Conservation (phyloP, 2,113 vertebrate genomes). For the Todiramphus chloris region DNA sequence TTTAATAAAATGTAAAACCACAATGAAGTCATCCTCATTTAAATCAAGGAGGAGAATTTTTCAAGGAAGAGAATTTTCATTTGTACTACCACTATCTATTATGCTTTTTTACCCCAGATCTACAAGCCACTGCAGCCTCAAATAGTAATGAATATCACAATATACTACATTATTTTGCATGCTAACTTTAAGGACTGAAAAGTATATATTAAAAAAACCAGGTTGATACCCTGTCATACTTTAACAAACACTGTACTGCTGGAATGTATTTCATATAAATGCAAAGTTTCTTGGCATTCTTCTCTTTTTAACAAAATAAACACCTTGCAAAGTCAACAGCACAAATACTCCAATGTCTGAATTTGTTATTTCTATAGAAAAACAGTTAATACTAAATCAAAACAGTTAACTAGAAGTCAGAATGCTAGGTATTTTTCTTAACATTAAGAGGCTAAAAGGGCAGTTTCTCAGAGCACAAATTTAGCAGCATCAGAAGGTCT, state of each 20-base stretch:
- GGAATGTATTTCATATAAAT: slow-evolving; percentile 13
- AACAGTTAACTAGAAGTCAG: neutral
- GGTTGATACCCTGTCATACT: neutral
- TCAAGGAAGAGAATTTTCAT: neutral
- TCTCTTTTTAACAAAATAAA: slow-evolving; percentile 1
- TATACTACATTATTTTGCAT: neutral
- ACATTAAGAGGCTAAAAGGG: neutral
- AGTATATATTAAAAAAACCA: neutral
- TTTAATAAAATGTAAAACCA: neutral
- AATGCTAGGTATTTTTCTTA: neutral
- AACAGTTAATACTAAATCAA: neutral
- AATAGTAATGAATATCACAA: neutral
- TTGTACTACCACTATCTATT: neutral
- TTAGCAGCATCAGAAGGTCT: neutral
- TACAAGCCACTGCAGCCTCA: neutral
- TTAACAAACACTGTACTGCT: neutral
- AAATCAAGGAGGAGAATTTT: neutral
- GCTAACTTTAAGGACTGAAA: neutral
- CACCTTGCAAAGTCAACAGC: neutral
- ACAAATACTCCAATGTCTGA: neutral
- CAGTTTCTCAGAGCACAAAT: neutral
- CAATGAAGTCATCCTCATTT: neutral
- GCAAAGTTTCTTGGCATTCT: neutral
- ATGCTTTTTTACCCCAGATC: neutral
- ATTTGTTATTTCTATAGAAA: neutral